phyloP scores from a whole-genome alignment of 1,140 invertebrate genomes.

The Megalopta genalis region DNA sequence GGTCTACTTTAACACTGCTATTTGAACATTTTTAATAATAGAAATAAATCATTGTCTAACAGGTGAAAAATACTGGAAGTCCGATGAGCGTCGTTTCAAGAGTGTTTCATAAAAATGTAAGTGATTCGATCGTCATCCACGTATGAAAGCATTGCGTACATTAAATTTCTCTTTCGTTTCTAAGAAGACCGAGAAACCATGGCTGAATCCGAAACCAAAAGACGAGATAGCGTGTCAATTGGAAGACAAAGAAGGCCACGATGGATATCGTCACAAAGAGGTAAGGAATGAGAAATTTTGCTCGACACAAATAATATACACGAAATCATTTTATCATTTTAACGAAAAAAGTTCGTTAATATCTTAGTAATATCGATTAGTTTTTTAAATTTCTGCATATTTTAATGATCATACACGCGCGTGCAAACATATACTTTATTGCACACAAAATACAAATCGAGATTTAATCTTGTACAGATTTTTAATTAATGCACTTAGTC shows the following conservation, averaged over 20 bases:
- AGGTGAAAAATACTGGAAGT: conserved; percentile 77
- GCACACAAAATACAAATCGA: no score
- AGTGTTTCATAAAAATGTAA: conserved; percentile 76
- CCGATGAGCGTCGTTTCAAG: conserved; percentile 77
- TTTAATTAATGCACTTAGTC: no score
- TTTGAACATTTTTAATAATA: background rate
- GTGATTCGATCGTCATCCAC: conserved; percentile 35
- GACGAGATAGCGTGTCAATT: conserved; percentile 76
- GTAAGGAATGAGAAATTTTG: conserved; percentile 42
- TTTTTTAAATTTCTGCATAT: background rate
- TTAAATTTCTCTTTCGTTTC: conserved; percentile 8
- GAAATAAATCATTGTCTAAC: conserved; percentile 39
- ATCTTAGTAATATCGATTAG: background rate
- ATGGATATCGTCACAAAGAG: conserved; percentile 71
- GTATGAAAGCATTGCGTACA: background rate
- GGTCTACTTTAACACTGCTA: background rate
- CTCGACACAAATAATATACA: background rate
- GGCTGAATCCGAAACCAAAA: conserved; percentile 76
- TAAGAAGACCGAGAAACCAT: conserved; percentile 76
- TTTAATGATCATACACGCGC: background rate
- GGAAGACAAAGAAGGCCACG: conserved; percentile 62
- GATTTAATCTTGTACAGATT: no score
- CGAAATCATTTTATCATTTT: background rate
- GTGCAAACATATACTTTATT: no score
- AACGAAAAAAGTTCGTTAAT: background rate